Conservation (phyloP, 2,888 invertebrate genomes). For the Hemicrepidius hirtus region DNA sequence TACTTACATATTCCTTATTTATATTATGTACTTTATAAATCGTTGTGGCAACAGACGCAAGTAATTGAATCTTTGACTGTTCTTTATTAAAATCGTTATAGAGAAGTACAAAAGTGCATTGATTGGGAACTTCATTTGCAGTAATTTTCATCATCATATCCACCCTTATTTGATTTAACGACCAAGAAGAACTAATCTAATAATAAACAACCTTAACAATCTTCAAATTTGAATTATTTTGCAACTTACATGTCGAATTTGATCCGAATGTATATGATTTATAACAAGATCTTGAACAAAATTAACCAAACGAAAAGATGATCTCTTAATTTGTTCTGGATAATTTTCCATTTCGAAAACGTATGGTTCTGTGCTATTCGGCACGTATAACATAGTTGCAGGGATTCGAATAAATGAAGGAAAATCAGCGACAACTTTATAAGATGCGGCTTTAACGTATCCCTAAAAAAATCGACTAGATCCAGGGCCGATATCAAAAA, state of each 20-base stretch:
- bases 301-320: slow-evolving; percentile 2
- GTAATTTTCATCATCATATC: background rate
- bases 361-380: slow-evolving; percentile 16
- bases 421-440: background rate
- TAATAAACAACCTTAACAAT: too few relatives aligned
- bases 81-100: background rate
- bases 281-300: slow-evolving; percentile 7
- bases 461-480: too few relatives aligned
- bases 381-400: background rate
- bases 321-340: background rate
- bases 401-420: slow-evolving; percentile 14
- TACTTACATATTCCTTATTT: background rate
- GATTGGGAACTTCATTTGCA: background rate
- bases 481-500: too few relatives aligned
- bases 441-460: slow-evolving; percentile 4
- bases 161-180: background rate
- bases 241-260: slow-evolving; percentile 9
- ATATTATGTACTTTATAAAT: background rate
- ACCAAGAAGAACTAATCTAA: background rate
- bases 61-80: background rate
- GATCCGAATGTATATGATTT: slow-evolving; percentile 6
- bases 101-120: background rate
- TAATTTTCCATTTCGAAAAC: slow-evolving; percentile 3
- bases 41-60: background rate
- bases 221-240: too few relatives aligned